These are phyloP conservation scores for Coendou prehensilis DNA, from an alignment of 2,797 vertebrate species.

Conservation along the genomic window DNA sequence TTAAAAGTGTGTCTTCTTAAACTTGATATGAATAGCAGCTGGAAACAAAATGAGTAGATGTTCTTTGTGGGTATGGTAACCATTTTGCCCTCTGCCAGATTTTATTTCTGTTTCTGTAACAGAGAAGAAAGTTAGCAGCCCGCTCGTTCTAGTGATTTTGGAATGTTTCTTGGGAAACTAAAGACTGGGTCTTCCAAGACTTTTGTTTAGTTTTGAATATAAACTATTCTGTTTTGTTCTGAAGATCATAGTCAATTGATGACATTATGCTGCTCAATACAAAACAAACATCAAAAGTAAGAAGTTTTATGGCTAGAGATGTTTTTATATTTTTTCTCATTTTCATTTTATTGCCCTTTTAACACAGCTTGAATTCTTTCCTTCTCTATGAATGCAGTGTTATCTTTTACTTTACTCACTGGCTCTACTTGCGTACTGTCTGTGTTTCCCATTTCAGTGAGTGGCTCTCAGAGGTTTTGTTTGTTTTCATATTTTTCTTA, in stretches of 20 bases:
- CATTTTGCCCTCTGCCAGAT: not conserved
- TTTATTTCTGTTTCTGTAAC: constrained; percentile 20
- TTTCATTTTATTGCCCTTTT: not conserved
- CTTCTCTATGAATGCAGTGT: not conserved
- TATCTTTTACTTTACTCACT: not conserved
- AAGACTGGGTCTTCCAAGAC: not conserved
- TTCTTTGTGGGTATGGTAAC: constrained; percentile 15
- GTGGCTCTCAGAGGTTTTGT: not conserved
- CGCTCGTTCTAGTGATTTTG: not conserved
- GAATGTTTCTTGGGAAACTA: not conserved
- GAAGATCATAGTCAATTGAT: not conserved
- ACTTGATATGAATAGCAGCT: constrained; percentile 62
- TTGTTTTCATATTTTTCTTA: not conserved
- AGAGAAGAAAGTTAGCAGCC: not conserved
- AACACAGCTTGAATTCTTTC: not conserved
- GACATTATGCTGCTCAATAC: not conserved
- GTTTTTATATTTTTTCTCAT: constrained; percentile 2
- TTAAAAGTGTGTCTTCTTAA: constrained; percentile 19
- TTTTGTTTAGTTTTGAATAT: not conserved
- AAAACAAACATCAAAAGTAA: constrained; percentile 11
- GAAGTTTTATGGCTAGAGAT: not conserved
- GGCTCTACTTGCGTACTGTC: not conserved
- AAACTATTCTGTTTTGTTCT: constrained; percentile 35
- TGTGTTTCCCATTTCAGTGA: not conserved
- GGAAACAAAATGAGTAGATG: not conserved